These are phyloP conservation scores for Chionoecetes opilio DNA, from an alignment of 1,140 invertebrate genomes.

Conservation along the genomic window DNA sequence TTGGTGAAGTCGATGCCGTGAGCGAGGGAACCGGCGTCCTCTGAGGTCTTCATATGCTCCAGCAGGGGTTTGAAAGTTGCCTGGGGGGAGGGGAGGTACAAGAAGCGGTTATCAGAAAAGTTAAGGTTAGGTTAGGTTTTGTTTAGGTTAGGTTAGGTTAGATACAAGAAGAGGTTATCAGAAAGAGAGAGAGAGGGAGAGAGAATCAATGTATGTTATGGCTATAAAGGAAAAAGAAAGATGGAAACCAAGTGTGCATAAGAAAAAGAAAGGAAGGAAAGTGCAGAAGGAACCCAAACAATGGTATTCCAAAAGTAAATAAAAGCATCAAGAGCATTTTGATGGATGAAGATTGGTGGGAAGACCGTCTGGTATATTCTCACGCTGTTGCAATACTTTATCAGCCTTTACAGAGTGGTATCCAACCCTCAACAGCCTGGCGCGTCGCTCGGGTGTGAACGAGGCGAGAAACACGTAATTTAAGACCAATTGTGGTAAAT, in stretches of 20 bases:
- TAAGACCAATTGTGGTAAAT: not conserved
- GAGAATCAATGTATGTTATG: too few relatives aligned
- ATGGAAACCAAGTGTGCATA: not conserved
- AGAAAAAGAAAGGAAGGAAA: not conserved
- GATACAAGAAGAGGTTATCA: too few relatives aligned
- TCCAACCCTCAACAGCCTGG: not conserved
- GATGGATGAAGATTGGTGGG: not conserved
- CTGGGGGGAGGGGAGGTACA: slow-evolving; percentile 43
- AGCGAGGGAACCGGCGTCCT: not conserved
- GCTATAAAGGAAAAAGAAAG: too few relatives aligned
- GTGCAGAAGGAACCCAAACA: too few relatives aligned
- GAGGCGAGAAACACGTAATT: not conserved
- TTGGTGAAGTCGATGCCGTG: slow-evolving; percentile 54
- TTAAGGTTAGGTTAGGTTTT: not conserved
- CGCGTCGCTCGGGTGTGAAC: not conserved
- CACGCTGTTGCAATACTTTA: not conserved
- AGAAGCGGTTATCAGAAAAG: not conserved
- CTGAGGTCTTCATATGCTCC: slow-evolving; percentile 40
- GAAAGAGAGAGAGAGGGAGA: not conserved
- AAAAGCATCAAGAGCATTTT: not conserved
- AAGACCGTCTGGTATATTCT: not conserved
- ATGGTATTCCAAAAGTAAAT: too few relatives aligned
- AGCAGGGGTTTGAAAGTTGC: slow-evolving; percentile 64
- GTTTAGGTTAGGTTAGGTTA: not conserved
- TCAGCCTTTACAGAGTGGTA: not conserved